Percentiles rank a stretch among this genome's conserved stretches.
Conservation (phyloP, 2,797 vertebrate genomes). For the Microchirus variegatus region DNA sequence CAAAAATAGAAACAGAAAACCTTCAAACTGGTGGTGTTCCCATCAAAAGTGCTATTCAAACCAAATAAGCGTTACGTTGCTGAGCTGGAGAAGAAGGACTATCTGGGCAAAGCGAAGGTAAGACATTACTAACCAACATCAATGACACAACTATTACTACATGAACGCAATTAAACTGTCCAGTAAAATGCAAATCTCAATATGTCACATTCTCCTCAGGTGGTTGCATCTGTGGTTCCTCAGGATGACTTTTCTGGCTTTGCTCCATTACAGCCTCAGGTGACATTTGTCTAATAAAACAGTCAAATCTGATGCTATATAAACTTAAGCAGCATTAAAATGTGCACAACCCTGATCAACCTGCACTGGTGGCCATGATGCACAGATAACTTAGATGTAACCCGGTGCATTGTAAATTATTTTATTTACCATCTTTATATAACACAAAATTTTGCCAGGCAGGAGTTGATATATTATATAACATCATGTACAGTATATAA, state of each 20-base stretch:
- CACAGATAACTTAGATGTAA: no score
- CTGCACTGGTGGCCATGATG: no score
- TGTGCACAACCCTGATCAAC: no score
- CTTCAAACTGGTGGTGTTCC: conserved; percentile 84
- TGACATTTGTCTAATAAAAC: conserved; percentile 56
- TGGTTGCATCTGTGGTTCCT: conserved; percentile 92
- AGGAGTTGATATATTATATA: neutral
- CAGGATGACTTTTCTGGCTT: conserved; percentile 94
- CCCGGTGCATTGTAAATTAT: no score
- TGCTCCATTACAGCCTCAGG: conserved; percentile 94
- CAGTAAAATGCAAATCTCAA: neutral
- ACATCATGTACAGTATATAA: no score
- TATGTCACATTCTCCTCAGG: conserved; percentile 71
- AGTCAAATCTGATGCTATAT: no score
- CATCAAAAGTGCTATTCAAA: conserved; percentile 85
- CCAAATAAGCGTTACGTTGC: conserved; percentile 94
- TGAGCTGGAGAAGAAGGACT: conserved; percentile 96
- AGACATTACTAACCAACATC: neutral
- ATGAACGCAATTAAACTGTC: neutral
- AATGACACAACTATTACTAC: neutral
- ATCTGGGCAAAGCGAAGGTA: conserved; percentile 95
- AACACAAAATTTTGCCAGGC: no score
- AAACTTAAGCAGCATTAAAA: no score
- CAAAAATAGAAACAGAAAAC: conserved; percentile 89
- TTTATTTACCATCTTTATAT: no score